Conservation (phyloP, 2,888 invertebrate genomes). For the Lampropteryx suffumata region DNA sequence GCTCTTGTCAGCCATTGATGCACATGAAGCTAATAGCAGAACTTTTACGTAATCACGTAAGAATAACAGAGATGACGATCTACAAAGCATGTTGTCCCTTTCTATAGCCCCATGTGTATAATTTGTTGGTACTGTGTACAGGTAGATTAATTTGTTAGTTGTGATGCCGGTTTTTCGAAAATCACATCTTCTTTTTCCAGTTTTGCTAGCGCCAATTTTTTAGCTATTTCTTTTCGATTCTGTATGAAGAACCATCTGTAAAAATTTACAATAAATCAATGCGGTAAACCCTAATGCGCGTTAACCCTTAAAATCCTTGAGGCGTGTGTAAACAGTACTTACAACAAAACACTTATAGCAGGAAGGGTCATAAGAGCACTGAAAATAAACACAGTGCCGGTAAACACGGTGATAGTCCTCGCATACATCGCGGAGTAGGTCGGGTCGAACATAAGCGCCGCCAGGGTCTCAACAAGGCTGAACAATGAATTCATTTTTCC, state of each 20-base stretch:
- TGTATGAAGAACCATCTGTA: slow-evolving; percentile 68
- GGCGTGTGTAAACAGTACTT: too few species aligned
- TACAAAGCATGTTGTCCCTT: too few species aligned
- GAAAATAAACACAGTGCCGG: slow-evolving; percentile 66
- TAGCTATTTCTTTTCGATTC: slow-evolving; percentile 51
- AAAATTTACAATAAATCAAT: too few species aligned
- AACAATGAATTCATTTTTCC: slow-evolving; percentile 77
- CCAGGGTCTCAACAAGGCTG: slow-evolving; percentile 71
- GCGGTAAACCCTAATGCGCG: too few species aligned
- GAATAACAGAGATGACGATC: too few species aligned
- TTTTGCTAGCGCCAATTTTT: slow-evolving; percentile 34
- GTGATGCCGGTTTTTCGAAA: slow-evolving; percentile 4
- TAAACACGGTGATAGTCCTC: slow-evolving; percentile 52
- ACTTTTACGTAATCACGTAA: too few species aligned
- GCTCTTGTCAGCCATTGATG: too few species aligned
- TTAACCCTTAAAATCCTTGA: too few species aligned
- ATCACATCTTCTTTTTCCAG: slow-evolving; percentile 29
- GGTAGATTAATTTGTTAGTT: background rate
- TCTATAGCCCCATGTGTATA: too few species aligned
- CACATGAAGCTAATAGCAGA: too few species aligned
- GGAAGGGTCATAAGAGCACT: slow-evolving; percentile 66
- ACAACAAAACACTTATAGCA: slow-evolving; percentile 60
- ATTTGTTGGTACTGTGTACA: too few species aligned
- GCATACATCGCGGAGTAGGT: slow-evolving; percentile 65
- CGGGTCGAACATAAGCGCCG: slow-evolving; percentile 70